These are phyloP conservation scores for Phyto melanocephala DNA, from an alignment of 2,888 invertebrate genomes.

Conservation along the genomic window DNA sequence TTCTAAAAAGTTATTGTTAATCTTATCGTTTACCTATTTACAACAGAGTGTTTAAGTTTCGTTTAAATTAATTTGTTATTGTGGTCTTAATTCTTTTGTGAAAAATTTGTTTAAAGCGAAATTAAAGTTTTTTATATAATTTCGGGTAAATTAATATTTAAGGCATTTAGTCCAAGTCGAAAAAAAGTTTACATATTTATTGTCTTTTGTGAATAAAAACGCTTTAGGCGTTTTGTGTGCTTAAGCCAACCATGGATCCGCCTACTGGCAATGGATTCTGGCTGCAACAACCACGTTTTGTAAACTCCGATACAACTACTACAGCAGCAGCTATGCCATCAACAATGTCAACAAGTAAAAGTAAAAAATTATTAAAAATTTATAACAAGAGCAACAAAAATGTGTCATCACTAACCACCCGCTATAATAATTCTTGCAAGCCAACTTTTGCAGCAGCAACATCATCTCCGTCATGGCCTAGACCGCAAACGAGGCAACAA, in stretches of 20 bases:
- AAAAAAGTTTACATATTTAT: neutral
- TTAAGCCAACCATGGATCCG: conserved; percentile 73
- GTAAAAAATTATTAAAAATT: conserved; percentile 60
- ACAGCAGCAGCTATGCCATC: conserved; percentile 52
- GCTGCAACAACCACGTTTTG: conserved; percentile 66
- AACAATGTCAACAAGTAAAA: conserved; percentile 64
- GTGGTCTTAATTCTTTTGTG: no score
- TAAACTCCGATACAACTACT: conserved; percentile 7
- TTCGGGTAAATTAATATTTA: no score
- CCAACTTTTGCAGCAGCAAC: conserved; percentile 7
- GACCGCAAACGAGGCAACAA: conserved; percentile 19
- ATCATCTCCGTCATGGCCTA: neutral
- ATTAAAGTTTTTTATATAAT: no score
- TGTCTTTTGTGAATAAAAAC: neutral
- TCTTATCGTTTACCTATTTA: neutral
- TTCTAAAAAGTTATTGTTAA: neutral
- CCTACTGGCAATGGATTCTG: conserved; percentile 77
- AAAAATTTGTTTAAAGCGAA: no score
- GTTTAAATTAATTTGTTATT: no score
- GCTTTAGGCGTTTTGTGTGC: conserved; percentile 38
- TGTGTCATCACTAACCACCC: conserved; percentile 56
- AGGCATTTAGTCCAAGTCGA: no score
- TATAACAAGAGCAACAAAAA: conserved; percentile 64
- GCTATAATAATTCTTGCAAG: conserved; percentile 41
- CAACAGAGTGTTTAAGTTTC: neutral